These are phyloP conservation scores for Ranitomeya variabilis DNA, from an alignment of 2,113 vertebrate species.

Conservation along the genomic window DNA sequence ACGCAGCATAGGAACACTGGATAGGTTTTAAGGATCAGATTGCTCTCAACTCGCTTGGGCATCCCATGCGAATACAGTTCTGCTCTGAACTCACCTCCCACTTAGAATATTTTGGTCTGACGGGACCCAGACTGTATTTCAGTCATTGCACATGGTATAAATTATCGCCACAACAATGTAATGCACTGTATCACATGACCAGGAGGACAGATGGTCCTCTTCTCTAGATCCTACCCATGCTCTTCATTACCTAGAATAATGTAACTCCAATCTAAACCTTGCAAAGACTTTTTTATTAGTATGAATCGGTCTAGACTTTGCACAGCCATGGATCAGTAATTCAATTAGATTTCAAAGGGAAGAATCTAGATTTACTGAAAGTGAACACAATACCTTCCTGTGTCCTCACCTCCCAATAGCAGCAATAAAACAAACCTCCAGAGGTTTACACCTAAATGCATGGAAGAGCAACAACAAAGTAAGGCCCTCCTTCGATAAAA, in stretches of 20 bases:
- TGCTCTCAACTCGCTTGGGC: conserved; percentile 28
- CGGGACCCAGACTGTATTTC: conserved; percentile 40
- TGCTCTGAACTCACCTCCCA: conserved; percentile 43
- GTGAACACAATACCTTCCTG: conserved; percentile 70
- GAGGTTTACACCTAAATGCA: conserved; percentile 69
- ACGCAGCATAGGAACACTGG: conserved; percentile 7
- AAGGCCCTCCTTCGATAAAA: conserved; percentile 55
- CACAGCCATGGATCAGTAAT: conserved; percentile 69
- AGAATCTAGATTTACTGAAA: conserved; percentile 66
- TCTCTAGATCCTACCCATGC: conserved; percentile 48
- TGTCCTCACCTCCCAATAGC: conserved; percentile 63
- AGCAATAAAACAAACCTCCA: conserved; percentile 65
- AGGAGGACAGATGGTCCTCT: conserved; percentile 45
- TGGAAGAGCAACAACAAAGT: conserved; percentile 69
- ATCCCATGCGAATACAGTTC: conserved; percentile 43
- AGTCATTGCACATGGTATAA: conserved; percentile 43
- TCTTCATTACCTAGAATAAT: conserved; percentile 57
- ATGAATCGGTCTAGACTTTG: conserved; percentile 70
- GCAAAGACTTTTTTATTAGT: conserved; percentile 59
- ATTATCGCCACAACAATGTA: conserved; percentile 26
- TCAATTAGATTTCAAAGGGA: conserved; percentile 74
- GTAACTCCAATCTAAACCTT: conserved; percentile 50
- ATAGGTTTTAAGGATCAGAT: conserved; percentile 13
- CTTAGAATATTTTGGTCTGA: conserved; percentile 30
- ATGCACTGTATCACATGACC: conserved; percentile 26